Percentiles rank a stretch among this genome's conserved stretches.
phyloP scores from a whole-genome alignment of 2,113 vertebrate genomes.

The Nothobranchius kuhntae region DNA sequence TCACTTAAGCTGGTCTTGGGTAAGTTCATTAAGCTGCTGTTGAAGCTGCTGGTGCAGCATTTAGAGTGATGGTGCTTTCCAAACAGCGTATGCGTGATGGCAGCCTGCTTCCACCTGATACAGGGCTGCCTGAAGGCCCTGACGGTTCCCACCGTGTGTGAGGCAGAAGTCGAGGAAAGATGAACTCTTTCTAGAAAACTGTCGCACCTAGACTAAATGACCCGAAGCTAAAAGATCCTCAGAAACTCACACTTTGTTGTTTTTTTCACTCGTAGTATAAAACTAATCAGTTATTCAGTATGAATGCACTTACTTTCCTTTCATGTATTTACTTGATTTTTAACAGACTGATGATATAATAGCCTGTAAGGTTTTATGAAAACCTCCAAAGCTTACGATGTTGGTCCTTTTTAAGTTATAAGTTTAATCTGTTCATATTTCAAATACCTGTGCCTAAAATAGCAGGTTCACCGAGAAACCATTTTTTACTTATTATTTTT shows the following conservation, averaged over 20 bases:
- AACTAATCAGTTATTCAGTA: too few species aligned
- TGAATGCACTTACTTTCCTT: background rate
- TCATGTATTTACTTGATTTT: too few species aligned
- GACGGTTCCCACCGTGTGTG: constrained; percentile 60
- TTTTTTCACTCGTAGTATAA: too few species aligned
- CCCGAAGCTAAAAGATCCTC: constrained; percentile 4
- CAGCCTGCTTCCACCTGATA: constrained; percentile 55
- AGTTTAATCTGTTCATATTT: background rate
- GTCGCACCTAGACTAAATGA: constrained; percentile 48
- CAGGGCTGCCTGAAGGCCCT: constrained; percentile 59
- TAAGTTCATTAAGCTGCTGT: background rate
- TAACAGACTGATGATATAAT: background rate
- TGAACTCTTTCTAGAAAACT: constrained; percentile 33
- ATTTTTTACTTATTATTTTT: too few species aligned
- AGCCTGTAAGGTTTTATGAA: background rate
- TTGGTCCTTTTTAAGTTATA: background rate
- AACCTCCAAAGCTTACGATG: background rate
- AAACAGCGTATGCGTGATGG: constrained; percentile 32
- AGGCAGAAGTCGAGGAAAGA: constrained; percentile 35
- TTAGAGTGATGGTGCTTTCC: constrained; percentile 24
- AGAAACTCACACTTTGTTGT: background rate
- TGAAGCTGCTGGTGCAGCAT: constrained; percentile 13
- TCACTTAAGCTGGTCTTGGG: background rate
- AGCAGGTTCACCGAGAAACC: too few species aligned
- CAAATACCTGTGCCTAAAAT: background rate